phyloP scores from a whole-genome alignment of 2,113 vertebrate species.

The Cranoglanis bouderius region DNA sequence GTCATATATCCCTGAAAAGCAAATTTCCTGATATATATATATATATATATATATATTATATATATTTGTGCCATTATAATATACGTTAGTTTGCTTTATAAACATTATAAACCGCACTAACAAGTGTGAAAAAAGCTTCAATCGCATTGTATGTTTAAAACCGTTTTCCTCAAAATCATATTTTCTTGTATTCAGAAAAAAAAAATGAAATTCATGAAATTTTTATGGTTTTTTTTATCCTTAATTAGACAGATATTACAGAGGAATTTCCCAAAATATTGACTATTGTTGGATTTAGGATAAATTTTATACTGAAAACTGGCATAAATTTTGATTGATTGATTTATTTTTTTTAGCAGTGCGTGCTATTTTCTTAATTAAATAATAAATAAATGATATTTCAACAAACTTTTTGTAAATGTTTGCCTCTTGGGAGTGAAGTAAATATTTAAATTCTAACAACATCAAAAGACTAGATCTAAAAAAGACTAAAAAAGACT shows the following conservation, averaged over 20 bases:
- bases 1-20: neutral
- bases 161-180: neutral
- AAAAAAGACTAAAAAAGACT: too few species aligned
- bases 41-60: too few species aligned
- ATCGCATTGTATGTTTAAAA: neutral
- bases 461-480: neutral
- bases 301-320: neutral
- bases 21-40: neutral
- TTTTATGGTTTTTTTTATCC: too few species aligned
- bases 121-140: too few species aligned
- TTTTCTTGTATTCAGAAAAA: neutral
- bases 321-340: too few species aligned
- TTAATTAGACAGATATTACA: too few species aligned
- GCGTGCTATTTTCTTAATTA: too few species aligned
- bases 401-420: neutral
- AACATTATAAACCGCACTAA: too few species aligned
- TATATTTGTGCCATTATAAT: too few species aligned
- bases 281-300: neutral
- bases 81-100: neutral
- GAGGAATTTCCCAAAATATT: neutral
- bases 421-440: too few species aligned
- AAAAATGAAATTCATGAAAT: too few species aligned
- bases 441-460: too few species aligned
- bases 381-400: neutral
- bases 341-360: neutral